These are phyloP conservation scores for Branchellion lobata DNA, from an alignment of 2,888 invertebrate genomes.

Conservation along the genomic window DNA sequence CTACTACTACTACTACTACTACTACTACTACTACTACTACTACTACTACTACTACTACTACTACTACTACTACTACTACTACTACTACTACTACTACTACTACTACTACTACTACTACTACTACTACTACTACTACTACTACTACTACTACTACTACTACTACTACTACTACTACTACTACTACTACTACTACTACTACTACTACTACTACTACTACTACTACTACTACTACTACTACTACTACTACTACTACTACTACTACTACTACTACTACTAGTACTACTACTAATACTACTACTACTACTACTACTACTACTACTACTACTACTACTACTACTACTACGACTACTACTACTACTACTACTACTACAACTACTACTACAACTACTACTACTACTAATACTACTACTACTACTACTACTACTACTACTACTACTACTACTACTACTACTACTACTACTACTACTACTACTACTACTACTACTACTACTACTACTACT, in stretches of 20 bases:
- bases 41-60: neutral
- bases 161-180: conserved; percentile 16
- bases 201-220: conserved; percentile 17
- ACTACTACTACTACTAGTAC: conserved; percentile 4
- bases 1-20: neutral
- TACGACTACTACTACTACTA: too few relatives aligned
- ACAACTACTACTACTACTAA: too few relatives aligned
- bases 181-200: conserved; percentile 13
- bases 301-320: conserved; percentile 17
- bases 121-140: conserved; percentile 2
- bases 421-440: conserved; percentile 4
- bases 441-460: conserved; percentile 7
- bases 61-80: neutral
- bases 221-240: neutral
- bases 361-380: too few relatives aligned
- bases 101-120: conserved; percentile 1
- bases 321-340: conserved; percentile 1
- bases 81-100: conserved; percentile 10
- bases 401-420: too few relatives aligned
- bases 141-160: conserved; percentile 4
- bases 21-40: neutral
- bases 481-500: neutral
- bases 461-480: neutral
- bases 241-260: conserved; percentile 4
- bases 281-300: too few relatives aligned